Conservation (phyloP, 2,113 vertebrate genomes). For the Oriolus oriolus region DNA sequence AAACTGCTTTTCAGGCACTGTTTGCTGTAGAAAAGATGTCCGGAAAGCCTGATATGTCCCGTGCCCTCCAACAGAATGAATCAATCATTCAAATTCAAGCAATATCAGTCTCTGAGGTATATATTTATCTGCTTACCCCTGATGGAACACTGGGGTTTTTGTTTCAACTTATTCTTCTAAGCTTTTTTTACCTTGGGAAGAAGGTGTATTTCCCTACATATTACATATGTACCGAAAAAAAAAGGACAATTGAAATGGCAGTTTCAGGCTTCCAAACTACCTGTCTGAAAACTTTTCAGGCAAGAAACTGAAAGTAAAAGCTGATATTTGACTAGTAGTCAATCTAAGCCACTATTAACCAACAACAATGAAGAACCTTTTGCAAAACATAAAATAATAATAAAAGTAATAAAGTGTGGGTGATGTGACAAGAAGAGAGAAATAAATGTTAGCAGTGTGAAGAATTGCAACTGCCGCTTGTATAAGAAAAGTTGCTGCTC, state of each 20-base stretch:
- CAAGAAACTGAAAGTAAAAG: not conserved
- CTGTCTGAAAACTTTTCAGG: not conserved
- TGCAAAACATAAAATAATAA: not conserved
- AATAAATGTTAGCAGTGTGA: not conserved
- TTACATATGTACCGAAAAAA: not conserved
- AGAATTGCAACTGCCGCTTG: not conserved
- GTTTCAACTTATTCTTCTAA: not conserved
- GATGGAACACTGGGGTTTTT: not conserved
- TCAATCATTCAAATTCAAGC: not conserved
- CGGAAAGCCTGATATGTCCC: not conserved
- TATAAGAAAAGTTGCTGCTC: not conserved
- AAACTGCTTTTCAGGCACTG: not conserved
- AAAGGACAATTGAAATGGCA: not conserved
- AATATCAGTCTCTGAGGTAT: not conserved
- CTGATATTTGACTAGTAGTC: not conserved
- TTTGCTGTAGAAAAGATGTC: not conserved
- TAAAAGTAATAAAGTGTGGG: not conserved
- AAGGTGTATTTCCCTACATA: not conserved
- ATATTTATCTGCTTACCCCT: not conserved
- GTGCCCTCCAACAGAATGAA: not conserved
- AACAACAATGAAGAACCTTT: not conserved
- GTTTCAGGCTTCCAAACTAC: not conserved
- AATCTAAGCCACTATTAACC: not conserved
- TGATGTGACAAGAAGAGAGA: not conserved
- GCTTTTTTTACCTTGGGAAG: not conserved